These are phyloP conservation scores for Drosophila percnosoma DNA, from an alignment of 2,888 invertebrate genomes.

Conservation along the genomic window DNA sequence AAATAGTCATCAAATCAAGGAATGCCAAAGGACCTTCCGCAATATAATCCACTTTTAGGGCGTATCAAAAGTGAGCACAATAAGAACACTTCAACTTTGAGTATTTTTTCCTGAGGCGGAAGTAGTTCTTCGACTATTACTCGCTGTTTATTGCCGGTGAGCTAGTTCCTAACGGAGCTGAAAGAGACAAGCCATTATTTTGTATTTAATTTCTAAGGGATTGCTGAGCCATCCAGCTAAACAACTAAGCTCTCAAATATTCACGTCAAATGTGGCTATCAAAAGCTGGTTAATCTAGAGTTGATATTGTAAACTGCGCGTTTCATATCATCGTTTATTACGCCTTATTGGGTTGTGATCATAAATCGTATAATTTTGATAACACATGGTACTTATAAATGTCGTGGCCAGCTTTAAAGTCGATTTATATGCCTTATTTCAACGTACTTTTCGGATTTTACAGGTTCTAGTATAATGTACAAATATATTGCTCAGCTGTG, in stretches of 20 bases:
- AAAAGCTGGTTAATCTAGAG: background rate
- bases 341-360: slow-evolving; percentile 2
- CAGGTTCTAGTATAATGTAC: background rate
- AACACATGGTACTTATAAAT: slow-evolving; percentile 5
- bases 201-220: background rate
- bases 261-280: background rate
- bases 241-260: background rate
- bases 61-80: slow-evolving; percentile 22
- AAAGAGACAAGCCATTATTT: background rate
- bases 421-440: slow-evolving; percentile 10
- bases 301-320: slow-evolving; percentile 17
- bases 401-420: slow-evolving; percentile 3
- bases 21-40: slow-evolving; percentile 41
- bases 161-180: background rate
- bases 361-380: slow-evolving; percentile 35
- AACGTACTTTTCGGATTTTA: background rate
- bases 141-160: background rate
- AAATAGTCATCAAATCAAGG: slow-evolving; percentile 65
- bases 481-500: background rate
- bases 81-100: background rate
- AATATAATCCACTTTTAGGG: slow-evolving; percentile 55
- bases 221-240: background rate
- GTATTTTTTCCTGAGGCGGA: background rate
- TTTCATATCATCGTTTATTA: background rate
- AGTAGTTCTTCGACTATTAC: background rate